Percentiles rank a stretch among this genome's conserved stretches.
Evolutionary conservation across 2,888 invertebrate genomes (phyloP).

Genomic region (Malthinus flaveolus): DNA sequence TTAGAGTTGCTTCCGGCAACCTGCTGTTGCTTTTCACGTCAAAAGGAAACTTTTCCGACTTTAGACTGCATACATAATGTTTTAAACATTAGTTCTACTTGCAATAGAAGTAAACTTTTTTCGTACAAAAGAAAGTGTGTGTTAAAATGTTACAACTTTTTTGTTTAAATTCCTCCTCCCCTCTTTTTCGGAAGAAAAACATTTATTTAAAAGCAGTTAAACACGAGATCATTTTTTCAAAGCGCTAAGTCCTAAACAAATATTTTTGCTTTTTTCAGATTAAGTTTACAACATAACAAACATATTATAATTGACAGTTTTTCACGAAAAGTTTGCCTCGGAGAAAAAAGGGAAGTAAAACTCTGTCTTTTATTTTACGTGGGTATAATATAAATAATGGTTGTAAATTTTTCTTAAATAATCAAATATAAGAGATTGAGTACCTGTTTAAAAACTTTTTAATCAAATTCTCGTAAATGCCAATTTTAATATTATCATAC

Average conservation of each 20-base stretch:
- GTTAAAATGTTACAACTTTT: conserved; percentile 16
- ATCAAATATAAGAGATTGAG: conserved; percentile 27
- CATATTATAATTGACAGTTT: too few relatives aligned
- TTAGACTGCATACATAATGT: conserved; percentile 30
- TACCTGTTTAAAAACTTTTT: conserved; percentile 32
- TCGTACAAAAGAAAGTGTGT: conserved; percentile 13
- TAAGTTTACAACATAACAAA: too few relatives aligned
- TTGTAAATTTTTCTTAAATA: conserved; percentile 14
- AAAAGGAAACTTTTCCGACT: conserved; percentile 29
- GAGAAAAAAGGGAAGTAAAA: too few relatives aligned
- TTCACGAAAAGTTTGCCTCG: too few relatives aligned
- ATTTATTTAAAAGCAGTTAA: conserved; percentile 14
- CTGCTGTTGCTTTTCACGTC: conserved; percentile 30
- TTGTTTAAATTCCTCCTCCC: neutral
- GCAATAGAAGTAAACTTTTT: conserved; percentile 28
- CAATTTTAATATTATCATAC: conserved; percentile 37
- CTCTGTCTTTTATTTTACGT: too few relatives aligned
- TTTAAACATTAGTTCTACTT: conserved; percentile 29
- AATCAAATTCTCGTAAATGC: conserved; percentile 34
- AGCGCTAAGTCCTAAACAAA: too few relatives aligned
- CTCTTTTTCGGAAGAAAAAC: neutral
- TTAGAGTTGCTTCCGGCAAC: conserved; percentile 26
- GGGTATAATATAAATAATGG: too few relatives aligned
- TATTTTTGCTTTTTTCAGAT: too few relatives aligned
- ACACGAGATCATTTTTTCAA: neutral